Conservation (phyloP, 2,888 invertebrate species). For the Drosophila siamana region DNA sequence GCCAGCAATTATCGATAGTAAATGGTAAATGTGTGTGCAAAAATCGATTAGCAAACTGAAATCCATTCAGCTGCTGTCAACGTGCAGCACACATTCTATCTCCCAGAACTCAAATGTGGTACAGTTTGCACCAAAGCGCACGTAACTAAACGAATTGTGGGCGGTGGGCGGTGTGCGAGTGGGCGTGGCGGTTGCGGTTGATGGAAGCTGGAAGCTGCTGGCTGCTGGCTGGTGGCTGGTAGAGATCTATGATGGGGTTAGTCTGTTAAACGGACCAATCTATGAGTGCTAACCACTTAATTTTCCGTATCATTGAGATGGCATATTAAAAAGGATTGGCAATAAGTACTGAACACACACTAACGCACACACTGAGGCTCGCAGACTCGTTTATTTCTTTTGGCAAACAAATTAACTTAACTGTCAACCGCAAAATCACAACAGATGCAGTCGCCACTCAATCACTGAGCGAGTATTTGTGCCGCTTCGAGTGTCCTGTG, state of each 20-base stretch:
- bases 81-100: too few relatives aligned
- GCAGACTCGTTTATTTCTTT: constrained; percentile 32
- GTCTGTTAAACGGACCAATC: constrained; percentile 23
- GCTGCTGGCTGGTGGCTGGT: too few relatives aligned
- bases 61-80: not conserved
- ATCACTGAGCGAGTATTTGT: constrained; percentile 61
- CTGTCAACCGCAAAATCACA: constrained; percentile 78
- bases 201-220: too few relatives aligned
- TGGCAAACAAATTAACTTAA: constrained; percentile 70
- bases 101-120: too few relatives aligned
- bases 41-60: constrained; percentile 19
- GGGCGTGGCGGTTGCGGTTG: not conserved
- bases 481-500: constrained; percentile 54
- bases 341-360: constrained; percentile 33
- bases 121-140: too few relatives aligned
- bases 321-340: constrained; percentile 67
- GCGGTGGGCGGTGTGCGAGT: not conserved
- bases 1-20: constrained; percentile 15
- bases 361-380: constrained; percentile 2
- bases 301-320: constrained; percentile 74
- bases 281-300: constrained; percentile 70
- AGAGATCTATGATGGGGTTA: not conserved
- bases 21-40: not conserved
- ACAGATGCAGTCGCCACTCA: constrained; percentile 76
- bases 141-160: not conserved